Evolutionary conservation across 2,797 vertebrate species (phyloP).

Genomic region (Acrossocheilus wenchowensis): DNA sequence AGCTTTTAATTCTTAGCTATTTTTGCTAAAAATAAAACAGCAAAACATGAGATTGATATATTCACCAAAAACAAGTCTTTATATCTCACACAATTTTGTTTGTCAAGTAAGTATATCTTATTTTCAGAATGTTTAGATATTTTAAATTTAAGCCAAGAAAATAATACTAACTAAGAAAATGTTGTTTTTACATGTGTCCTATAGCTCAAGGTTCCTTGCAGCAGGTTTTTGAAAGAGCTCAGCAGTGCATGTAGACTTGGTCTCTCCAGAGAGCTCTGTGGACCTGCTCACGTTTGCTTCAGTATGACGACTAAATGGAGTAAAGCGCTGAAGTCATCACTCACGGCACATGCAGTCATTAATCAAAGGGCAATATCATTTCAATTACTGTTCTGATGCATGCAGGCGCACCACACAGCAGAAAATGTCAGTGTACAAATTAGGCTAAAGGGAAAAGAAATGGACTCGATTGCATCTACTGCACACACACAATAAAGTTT

Average conservation of each 20-base stretch:
- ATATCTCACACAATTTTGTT: neutral
- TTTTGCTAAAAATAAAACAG: neutral
- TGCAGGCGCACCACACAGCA: neutral
- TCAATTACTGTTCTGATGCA: conserved; percentile 11
- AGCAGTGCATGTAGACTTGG: neutral
- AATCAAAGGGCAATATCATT: conserved; percentile 20
- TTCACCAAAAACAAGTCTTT: neutral
- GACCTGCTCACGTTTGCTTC: conserved; percentile 17
- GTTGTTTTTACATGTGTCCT: neutral
- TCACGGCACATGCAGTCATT: conserved; percentile 22
- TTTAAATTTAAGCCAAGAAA: neutral
- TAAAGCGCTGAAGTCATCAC: conserved; percentile 13
- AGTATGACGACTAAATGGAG: neutral
- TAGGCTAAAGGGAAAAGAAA: neutral
- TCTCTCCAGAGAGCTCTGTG: conserved; percentile 18
- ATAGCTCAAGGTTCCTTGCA: neutral
- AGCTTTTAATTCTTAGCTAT: neutral
- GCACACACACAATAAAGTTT: neutral
- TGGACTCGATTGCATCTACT: neutral
- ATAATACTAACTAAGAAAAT: neutral
- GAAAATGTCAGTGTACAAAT: conserved; percentile 23
- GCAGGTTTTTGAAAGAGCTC: neutral
- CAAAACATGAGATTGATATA: neutral
- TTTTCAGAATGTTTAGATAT: neutral
- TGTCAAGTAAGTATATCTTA: neutral